Conservation (phyloP, 2,888 invertebrate species). For the Hypomecis atomaria region DNA sequence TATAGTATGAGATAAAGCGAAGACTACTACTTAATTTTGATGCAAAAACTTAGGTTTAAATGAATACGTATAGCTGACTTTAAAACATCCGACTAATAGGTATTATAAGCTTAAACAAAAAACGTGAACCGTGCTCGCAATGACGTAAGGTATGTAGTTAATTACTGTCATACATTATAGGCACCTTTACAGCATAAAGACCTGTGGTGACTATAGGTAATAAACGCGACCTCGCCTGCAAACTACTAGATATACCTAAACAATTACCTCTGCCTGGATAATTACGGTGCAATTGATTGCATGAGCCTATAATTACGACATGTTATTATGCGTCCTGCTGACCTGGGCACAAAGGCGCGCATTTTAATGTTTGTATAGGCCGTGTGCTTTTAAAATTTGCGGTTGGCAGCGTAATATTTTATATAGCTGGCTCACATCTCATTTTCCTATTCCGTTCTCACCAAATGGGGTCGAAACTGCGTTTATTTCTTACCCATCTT, state of each 20-base stretch:
- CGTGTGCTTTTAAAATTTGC: constrained; percentile 8
- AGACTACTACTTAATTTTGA: no score
- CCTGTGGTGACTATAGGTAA: constrained; percentile 14
- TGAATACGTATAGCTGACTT: no score
- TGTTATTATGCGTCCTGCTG: constrained; percentile 4
- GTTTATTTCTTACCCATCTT: no score
- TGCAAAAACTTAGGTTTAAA: no score
- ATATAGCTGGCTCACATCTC: not conserved
- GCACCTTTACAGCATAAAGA: not conserved
- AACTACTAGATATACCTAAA: constrained; percentile 23
- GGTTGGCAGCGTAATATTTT: not conserved
- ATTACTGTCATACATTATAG: constrained; percentile 8
- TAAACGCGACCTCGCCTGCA: constrained; percentile 24
- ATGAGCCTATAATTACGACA: constrained; percentile 5
- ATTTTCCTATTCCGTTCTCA: not conserved
- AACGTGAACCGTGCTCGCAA: constrained; percentile 1
- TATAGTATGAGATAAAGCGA: no score
- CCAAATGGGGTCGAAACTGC: no score
- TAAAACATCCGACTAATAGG: not conserved
- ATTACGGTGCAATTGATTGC: constrained; percentile 29
- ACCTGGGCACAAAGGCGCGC: constrained; percentile 8
- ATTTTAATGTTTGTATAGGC: constrained; percentile 5
- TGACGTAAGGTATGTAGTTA: not conserved
- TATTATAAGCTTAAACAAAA: not conserved
- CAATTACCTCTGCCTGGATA: constrained; percentile 26